Conservation (phyloP, 2,797 vertebrate genomes). For the Cynodonichthys magdalenae region DNA sequence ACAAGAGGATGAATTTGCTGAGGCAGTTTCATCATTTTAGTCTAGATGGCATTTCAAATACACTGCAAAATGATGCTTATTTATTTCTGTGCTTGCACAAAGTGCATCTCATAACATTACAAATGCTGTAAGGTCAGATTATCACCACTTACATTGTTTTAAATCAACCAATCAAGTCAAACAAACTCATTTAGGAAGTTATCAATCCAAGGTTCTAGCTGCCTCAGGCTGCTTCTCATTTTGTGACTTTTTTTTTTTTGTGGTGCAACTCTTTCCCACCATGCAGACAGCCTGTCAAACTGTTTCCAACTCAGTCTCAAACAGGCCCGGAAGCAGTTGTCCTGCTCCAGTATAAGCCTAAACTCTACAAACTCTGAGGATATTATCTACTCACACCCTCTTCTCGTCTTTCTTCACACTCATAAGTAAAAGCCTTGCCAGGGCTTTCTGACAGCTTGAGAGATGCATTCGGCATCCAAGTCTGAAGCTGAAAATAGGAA, state of each 20-base stretch:
- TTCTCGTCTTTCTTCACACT: neutral
- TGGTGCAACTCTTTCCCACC: neutral
- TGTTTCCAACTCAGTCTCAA: neutral
- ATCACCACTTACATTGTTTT: slow-evolving; percentile 30
- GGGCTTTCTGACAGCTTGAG: slow-evolving; percentile 6
- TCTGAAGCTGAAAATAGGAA: neutral
- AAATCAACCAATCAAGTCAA: slow-evolving; percentile 33
- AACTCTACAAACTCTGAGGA: slow-evolving; percentile 1
- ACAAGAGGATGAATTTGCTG: slow-evolving; percentile 37
- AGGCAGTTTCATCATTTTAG: slow-evolving; percentile 32
- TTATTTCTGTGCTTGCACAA: slow-evolving; percentile 35
- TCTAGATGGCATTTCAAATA: slow-evolving; percentile 36
- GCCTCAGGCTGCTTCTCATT: neutral
- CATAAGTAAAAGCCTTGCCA: neutral
- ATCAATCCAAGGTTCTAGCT: neutral
- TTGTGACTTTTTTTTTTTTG: neutral
- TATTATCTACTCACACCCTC: slow-evolving; percentile 1
- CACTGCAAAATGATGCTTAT: slow-evolving; percentile 24
- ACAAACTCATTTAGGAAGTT: slow-evolving; percentile 9
- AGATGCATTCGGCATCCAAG: neutral
- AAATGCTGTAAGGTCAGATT: slow-evolving; percentile 14
- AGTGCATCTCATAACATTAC: neutral
- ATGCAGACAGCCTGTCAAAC: neutral
- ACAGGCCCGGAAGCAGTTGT: neutral
- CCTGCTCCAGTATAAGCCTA: neutral